Base-by-base conservation (phyloP, 2,113 vertebrate species). In the Ictalurus furcatus region DNA sequence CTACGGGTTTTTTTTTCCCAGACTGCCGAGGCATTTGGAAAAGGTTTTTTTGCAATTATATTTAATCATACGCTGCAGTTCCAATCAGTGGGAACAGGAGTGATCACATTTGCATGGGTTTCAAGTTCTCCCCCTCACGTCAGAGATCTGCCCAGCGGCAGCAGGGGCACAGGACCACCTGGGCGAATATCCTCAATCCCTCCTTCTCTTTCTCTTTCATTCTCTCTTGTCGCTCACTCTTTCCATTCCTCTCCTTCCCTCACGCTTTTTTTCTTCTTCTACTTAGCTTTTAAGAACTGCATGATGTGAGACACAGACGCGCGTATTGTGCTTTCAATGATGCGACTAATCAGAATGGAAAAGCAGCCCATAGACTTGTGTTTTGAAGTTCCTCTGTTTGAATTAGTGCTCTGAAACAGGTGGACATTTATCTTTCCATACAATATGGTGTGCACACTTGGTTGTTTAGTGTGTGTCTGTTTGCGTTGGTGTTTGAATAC, bases 91-190 rank as follows among this genome's bases (percentile, higher is more conserved):
- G 82, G 71, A 67, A 91, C 93, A 92, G 92, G 91, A 91, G 89
- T 94, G 94, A 95, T 95, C 94, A 93, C 94, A 94, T 96, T 95
- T 95, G 93, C 94, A 94, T 93, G 93, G 92, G 94, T 94, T 94
- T 96, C 94, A 94, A 93, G 93, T 96, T 95, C 92, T 94, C 89
- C 91, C 88, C 93, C 91, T 80, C 88, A 87, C 88, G 88, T 94
- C 93, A 89, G 90, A 89, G 91, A 85, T 85, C 89, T 93, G 92
- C 92, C 92, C 91, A 86, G 73, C 86, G 92, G 90, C 86, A 90
- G 91, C 86, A 83, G 54, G 92, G 92, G 92, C 89, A 80, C 85
- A 52, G 67, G 94, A 95, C 95, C 95, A 95, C 95, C 95, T 95
- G 93, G 93, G 92, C 58, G 85, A 89, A 76, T 84, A 85, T 56